A percentile compares a stretch with the other conserved stretches of the same genome.
These are phyloP conservation scores for Dromococcyx pavoninus DNA, from an alignment of 2,797 vertebrate species.

Conservation along the genomic window DNA sequence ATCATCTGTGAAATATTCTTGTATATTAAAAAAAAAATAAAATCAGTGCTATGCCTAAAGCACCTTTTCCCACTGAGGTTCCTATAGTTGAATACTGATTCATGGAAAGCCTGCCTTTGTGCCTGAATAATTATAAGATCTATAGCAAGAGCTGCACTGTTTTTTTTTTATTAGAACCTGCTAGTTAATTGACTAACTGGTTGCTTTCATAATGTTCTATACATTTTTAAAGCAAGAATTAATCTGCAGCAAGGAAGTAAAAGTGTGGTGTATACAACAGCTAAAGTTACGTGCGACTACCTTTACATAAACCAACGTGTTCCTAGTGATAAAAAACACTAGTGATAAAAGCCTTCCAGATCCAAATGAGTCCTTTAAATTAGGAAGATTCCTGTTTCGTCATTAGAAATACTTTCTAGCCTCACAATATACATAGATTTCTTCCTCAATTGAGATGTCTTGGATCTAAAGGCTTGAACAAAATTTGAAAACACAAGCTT, in stretches of 20 bases:
- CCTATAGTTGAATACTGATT: not conserved
- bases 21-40: not conserved
- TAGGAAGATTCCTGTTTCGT: not conserved
- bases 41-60: not conserved
- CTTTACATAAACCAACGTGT: not conserved
- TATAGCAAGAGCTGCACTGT: not conserved
- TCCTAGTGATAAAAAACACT: not conserved
- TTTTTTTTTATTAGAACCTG: not conserved
- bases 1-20: constrained; percentile 19
- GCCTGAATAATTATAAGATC: constrained; percentile 4
- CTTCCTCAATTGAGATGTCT: not conserved
- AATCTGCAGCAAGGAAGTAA: not conserved
- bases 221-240: constrained; percentile 27
- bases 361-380: not conserved
- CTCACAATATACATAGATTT: not conserved
- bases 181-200: not conserved
- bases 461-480: not conserved
- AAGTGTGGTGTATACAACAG: not conserved
- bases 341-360: not conserved
- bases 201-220: not conserved
- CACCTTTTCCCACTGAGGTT: constrained; percentile 14
- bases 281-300: not conserved
- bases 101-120: not conserved
- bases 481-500: not conserved
- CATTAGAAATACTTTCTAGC: not conserved